phyloP scores from a whole-genome alignment of 2,797 vertebrate genomes.

The Simalia tracyae region DNA sequence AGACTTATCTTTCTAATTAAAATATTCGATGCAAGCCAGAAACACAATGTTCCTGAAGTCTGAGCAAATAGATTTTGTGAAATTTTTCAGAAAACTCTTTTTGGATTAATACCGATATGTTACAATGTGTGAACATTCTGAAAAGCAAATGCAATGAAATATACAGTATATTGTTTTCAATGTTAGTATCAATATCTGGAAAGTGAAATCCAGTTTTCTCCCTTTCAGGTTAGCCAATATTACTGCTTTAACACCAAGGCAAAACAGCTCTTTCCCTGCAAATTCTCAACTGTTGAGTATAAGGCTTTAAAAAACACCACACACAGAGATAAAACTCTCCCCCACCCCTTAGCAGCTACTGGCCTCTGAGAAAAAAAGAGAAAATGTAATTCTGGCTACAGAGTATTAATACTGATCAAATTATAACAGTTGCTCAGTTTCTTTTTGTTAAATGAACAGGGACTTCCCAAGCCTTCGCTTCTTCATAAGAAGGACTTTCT shows the following conservation, averaged over 20 bases:
- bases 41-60: slow-evolving; percentile 40
- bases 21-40: slow-evolving; percentile 20
- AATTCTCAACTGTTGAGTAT: slow-evolving; percentile 28
- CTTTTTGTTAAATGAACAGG: slow-evolving; percentile 9
- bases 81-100: slow-evolving; percentile 52
- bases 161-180: not conserved
- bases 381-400: slow-evolving; percentile 42
- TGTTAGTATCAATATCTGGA: slow-evolving; percentile 14
- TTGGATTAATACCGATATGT: slow-evolving; percentile 39
- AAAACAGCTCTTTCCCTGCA: slow-evolving; percentile 21
- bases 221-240: slow-evolving; percentile 49
- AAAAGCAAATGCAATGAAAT: not conserved
- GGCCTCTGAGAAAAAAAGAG: not conserved
- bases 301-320: slow-evolving; percentile 23
- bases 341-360: not conserved
- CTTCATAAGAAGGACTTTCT: too few species aligned
- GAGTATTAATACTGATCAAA: slow-evolving; percentile 44
- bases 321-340: not conserved
- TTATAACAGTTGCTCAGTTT: slow-evolving; percentile 35
- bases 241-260: slow-evolving; percentile 7
- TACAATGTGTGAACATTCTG: slow-evolving; percentile 45
- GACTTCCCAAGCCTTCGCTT: not conserved
- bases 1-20: slow-evolving; percentile 39
- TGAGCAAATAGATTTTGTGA: slow-evolving; percentile 44
- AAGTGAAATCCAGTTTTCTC: slow-evolving; percentile 27